Percentiles rank a stretch among this genome's conserved stretches.
Evolutionary conservation across 1,140 invertebrate species (phyloP).

Genomic region (Drosophila ogumai): DNA sequence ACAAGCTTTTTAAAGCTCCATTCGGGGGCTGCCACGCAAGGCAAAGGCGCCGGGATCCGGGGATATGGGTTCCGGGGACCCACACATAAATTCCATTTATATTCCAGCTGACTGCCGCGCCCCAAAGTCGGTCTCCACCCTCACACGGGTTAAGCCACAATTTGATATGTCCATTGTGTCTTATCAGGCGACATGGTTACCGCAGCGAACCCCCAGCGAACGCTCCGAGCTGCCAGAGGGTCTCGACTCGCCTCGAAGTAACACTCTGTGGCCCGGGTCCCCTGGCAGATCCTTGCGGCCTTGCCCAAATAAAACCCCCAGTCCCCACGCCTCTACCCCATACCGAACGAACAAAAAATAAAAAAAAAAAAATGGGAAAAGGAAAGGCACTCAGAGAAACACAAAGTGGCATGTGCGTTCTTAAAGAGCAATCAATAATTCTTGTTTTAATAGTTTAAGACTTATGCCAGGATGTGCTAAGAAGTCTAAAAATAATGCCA

Average conservation of each 20-base stretch:
- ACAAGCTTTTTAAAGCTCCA: constrained; percentile 53
- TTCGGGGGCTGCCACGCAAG: constrained; percentile 52
- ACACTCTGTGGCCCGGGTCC: constrained; percentile 54
- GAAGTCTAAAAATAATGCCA: not conserved
- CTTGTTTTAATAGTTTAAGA: too few relatives aligned
- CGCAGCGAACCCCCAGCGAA: constrained; percentile 76
- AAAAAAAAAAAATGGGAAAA: constrained; percentile 1
- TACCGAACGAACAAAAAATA: constrained; percentile 20
- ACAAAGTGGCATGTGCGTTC: not conserved
- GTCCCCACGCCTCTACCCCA: constrained; percentile 4
- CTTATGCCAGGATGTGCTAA: too few relatives aligned
- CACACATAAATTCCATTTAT: constrained; percentile 81
- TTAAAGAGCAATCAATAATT: not conserved
- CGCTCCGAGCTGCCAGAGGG: constrained; percentile 53
- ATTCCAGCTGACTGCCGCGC: constrained; percentile 58
- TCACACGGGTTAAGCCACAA: constrained; percentile 76
- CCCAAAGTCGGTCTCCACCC: constrained; percentile 53
- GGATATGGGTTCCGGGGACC: constrained; percentile 13
- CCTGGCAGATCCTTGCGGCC: constrained; percentile 74
- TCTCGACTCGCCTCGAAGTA: constrained; percentile 65
- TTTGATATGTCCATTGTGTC: constrained; percentile 84
- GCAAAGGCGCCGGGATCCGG: constrained; percentile 34
- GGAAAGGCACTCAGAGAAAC: constrained; percentile 25
- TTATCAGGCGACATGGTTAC: constrained; percentile 83
- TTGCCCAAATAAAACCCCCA: constrained; percentile 75